Evolutionary conservation across 2,797 vertebrate genomes (phyloP), one percentile per base, ranked within the genome.

Genomic region (Nyctalus aviator): DNA sequence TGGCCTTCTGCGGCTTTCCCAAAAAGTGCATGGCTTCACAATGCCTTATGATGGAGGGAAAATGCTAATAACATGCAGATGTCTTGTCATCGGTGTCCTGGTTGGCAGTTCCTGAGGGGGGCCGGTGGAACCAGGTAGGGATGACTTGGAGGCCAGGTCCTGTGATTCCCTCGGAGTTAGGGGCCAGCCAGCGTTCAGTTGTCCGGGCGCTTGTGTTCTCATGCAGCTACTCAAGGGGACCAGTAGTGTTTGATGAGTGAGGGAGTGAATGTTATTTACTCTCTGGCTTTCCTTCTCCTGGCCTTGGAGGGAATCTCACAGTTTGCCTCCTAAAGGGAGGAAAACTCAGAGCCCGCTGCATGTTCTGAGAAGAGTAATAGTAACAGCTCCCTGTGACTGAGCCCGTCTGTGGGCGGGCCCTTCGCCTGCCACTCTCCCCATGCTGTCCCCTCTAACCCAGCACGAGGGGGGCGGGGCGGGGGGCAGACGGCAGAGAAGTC

Each of bases 361-460:
- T 25, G 7, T 77, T 17, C 15, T 4, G 7, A 27, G 27, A 35
- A 17, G 32, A 44, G 20, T 8, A 4, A 25, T 20, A 13, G 15
- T 5, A 15, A 17, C 1, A 14, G 75, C 9, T 62, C 46, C 50
- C 41, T 69, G 3, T 69, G 30, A 18, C 0, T 1, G 27, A n/a
- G 3, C 0, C 6, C 0, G 2, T 15, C 75, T 71, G 25, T 30
- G 27, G 83, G 15, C 0, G 21, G 27, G 50, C 21, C 21, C 17
- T 35, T 35, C 6, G 69, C 32, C 4, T 3, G 32, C 41, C 5
- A 4, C 35, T 13, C 2, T 6, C 46, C 1, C 1, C 17, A 0
- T 0, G 2, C 13, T 2, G 11, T 76, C 59, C 32, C 13, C 27
- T 41, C 62, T 59, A 14, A 62, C 14, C 20, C 0, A 13, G 9